Evolutionary conservation across 1,140 invertebrate genomes (phyloP), one percentile per base, ranked within the genome.

Genomic region (Octopus sinensis): DNA sequence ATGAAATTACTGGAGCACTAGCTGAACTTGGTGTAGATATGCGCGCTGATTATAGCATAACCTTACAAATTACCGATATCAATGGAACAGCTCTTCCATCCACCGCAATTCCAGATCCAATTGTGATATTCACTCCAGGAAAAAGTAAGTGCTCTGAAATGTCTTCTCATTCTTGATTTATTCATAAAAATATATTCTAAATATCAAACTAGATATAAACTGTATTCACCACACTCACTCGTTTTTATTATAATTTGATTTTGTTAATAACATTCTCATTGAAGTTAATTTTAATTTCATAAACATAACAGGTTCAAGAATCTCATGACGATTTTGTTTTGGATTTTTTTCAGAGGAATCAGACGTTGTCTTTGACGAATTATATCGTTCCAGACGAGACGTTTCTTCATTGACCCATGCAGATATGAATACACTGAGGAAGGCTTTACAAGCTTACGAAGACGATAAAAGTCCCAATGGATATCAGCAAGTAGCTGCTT

Each of bases 401-500:
- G 52, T 54, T 23, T 79, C 4, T 79, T 79, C 54, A 54, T 79
- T 17, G 30, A 13, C 83, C 30, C 71, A 81, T 23, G 62, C 81
- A 4, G 62, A 77, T 13, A 43, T 85, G n/a, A 82, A 30, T 5
- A 62, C 75, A 75, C 82, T 85, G 6, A 76, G 81, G 17, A 76
- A 81, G 10, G 83, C 84, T 7, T 52, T 43, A 80, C 77, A 52
- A 76, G 68, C 54, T 13, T 53, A 56, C 10, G 53, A 79, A 68
- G 80, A n/a, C 2, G 84, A 82, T 51, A 30, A 54, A 6, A 76
- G 77, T 6, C 53, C 73, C 7, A 79, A 82, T 51, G 78, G 75
- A 43, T 85, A 79, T 78, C 80, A 82, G 76, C 53, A 30, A 1
- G 53, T 82, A n/a, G 81, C 79, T 10, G 79, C 53, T 6, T 83